Conservation (phyloP, 2,888 invertebrate species). For the Eurytoma californica region DNA sequence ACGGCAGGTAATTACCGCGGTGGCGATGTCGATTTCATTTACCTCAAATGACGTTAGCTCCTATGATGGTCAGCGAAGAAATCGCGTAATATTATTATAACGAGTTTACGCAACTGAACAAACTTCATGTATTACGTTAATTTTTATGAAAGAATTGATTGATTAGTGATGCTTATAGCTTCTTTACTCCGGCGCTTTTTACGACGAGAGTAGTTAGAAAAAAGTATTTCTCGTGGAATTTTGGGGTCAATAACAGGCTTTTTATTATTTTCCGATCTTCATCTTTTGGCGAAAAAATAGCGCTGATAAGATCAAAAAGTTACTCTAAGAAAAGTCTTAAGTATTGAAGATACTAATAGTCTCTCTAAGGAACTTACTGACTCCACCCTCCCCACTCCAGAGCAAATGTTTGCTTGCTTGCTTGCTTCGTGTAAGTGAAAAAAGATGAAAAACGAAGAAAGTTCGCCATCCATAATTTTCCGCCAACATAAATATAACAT, state of each 20-base stretch:
- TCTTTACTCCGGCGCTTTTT: background rate
- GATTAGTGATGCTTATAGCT: background rate
- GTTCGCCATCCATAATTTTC: background rate
- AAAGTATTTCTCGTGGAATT: slow-evolving; percentile 8
- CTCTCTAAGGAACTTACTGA: background rate
- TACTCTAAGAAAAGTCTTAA: background rate
- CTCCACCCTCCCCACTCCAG: no score
- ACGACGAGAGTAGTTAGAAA: background rate
- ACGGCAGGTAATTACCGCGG: background rate
- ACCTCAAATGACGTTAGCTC: background rate
- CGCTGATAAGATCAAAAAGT: background rate
- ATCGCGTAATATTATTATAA: background rate
- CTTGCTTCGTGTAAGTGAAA: background rate
- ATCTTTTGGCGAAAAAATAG: no score
- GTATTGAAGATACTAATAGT: background rate
- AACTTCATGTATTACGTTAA: background rate
- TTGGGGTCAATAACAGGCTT: background rate
- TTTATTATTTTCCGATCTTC: no score
- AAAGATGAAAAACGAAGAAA: background rate
- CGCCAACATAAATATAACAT: background rate
- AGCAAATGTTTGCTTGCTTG: slow-evolving; percentile 1
- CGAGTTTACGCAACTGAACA: background rate
- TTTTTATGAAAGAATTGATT: background rate
- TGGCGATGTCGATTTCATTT: background rate
- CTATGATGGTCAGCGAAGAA: background rate